Evolutionary conservation across 1,140 invertebrate genomes (phyloP).

Genomic region (Drosophila miranda): DNA sequence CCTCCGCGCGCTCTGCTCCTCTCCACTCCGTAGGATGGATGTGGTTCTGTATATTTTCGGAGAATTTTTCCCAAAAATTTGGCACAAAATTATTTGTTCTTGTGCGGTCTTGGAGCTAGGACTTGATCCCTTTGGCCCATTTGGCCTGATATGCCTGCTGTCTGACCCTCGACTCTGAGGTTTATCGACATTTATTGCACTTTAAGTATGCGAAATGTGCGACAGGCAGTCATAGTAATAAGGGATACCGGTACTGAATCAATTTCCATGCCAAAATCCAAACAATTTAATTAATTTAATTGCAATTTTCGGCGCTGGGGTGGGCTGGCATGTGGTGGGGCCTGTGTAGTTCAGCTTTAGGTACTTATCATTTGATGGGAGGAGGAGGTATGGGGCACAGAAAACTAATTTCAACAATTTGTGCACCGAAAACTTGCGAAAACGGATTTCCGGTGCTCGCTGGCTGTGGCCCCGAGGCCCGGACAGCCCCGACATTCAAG

Average conservation of each 20-base stretch:
- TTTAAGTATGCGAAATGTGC: slow-evolving; percentile 6
- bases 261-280: slow-evolving; percentile 22
- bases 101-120: slow-evolving; percentile 11
- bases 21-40: slow-evolving; percentile 1
- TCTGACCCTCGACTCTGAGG: slow-evolving; percentile 8
- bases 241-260: background rate
- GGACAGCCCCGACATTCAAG: slow-evolving; percentile 29
- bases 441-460: slow-evolving; percentile 64
- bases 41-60: slow-evolving; percentile 13
- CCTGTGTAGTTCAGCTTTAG: slow-evolving; percentile 55
- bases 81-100: slow-evolving; percentile 43
- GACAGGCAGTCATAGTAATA: background rate
- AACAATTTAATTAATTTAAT: slow-evolving; percentile 79
- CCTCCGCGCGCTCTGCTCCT: too few relatives aligned
- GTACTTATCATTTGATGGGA: slow-evolving; percentile 61
- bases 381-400: slow-evolving; percentile 38
- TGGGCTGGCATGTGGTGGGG: background rate
- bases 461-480: slow-evolving; percentile 13
- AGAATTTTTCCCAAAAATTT: slow-evolving; percentile 40
- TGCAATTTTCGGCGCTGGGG: slow-evolving; percentile 53
- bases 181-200: slow-evolving; percentile 38
- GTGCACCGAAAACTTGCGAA: slow-evolving; percentile 71
- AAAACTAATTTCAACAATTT: slow-evolving; percentile 81
- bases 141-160: background rate
- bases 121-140: slow-evolving; percentile 28